These are phyloP conservation scores for Noctua pronuba DNA, from an alignment of 2,888 invertebrate genomes.

Conservation along the genomic window DNA sequence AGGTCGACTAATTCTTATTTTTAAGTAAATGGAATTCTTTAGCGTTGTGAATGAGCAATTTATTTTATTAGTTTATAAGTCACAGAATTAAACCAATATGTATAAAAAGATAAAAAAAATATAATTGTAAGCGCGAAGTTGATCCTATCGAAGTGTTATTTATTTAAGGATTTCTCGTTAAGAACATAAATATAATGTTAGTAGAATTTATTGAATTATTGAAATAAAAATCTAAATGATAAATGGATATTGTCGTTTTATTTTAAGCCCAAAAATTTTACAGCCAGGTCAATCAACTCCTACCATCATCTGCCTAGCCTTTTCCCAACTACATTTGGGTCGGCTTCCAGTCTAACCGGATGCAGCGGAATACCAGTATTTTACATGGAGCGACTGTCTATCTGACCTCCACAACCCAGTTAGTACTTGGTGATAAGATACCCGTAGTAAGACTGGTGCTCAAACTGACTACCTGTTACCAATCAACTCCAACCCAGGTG, in stretches of 20 bases:
- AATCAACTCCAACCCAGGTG: not conserved
- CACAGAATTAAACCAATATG: constrained; percentile 55
- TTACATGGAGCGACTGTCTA: no score
- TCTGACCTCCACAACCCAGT: no score
- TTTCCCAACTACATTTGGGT: no score
- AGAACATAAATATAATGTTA: constrained; percentile 72
- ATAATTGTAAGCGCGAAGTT: constrained; percentile 63
- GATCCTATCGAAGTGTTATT: constrained; percentile 75
- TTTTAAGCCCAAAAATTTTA: constrained; percentile 1
- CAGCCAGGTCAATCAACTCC: not conserved
- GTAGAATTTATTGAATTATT: constrained; percentile 80
- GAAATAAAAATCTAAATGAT: constrained; percentile 70
- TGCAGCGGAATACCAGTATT: no score
- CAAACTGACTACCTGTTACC: no score
- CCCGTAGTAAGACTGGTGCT: no score
- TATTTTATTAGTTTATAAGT: constrained; percentile 62
- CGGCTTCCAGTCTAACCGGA: no score
- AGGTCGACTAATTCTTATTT: constrained; percentile 40
- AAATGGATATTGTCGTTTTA: constrained; percentile 18
- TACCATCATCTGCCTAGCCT: no score
- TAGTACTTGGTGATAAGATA: no score
- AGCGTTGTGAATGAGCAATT: constrained; percentile 75
- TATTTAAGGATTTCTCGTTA: constrained; percentile 69
- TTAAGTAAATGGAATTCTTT: constrained; percentile 60
- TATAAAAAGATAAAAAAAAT: constrained; percentile 51